phyloP scores from a whole-genome alignment of 2,113 vertebrate genomes.

The Pluvialis apricaria region DNA sequence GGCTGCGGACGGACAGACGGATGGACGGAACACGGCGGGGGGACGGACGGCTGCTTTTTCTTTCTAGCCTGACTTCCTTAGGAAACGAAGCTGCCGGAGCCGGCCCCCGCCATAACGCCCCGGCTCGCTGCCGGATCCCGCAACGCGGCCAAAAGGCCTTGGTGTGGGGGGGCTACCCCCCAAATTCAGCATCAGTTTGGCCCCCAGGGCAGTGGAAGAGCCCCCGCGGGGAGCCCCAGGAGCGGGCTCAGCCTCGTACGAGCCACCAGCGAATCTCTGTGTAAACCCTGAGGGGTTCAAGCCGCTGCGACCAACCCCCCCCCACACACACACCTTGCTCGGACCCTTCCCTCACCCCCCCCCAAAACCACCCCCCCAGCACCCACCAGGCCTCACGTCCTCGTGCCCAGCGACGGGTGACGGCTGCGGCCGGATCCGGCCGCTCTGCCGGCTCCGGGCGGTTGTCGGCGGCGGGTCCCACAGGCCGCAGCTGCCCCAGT shows the following conservation, averaged over 20 bases:
- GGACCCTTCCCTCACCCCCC: fast-evolving
- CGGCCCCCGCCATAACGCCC: background rate
- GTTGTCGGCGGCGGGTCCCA: fast-evolving
- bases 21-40: background rate
- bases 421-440: background rate
- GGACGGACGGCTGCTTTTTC: background rate
- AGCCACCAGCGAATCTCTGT: background rate
- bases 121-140: background rate
- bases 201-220: background rate
- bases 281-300: background rate
- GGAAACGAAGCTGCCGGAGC: background rate
- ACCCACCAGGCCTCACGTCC: background rate
- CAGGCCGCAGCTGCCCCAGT: background rate
- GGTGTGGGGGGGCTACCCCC: background rate
- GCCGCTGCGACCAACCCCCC: no score
- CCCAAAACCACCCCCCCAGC: background rate
- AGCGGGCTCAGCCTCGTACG: fast-evolving
- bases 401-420: background rate
- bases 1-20: background rate
- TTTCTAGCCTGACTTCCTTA: background rate
- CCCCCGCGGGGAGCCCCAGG: fast-evolving
- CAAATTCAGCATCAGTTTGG: fast-evolving
- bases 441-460: background rate
- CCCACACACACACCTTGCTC: background rate
- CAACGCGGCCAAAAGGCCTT: fast-evolving